Percentiles rank a stretch among this genome's conserved stretches.
Evolutionary conservation across 1,140 invertebrate species (phyloP).

Genomic region (Aporrectodea caliginosa): DNA sequence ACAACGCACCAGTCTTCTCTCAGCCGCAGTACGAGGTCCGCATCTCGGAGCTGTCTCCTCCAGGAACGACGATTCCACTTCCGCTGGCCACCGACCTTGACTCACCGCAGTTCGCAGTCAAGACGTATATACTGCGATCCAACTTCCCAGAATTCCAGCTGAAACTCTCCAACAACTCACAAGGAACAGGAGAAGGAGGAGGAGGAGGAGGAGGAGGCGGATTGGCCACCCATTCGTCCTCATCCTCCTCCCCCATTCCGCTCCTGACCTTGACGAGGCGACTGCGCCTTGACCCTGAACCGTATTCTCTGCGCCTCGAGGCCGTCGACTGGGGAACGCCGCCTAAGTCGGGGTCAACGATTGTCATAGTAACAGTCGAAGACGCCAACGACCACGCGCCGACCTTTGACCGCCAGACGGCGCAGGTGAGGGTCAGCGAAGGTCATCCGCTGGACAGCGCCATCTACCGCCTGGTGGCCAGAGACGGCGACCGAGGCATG

Average conservation of each 20-base stretch:
- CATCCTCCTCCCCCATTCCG: background rate
- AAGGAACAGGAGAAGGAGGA: constrained; percentile 1
- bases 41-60: background rate
- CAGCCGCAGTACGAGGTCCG: background rate
- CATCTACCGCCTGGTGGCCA: constrained; percentile 59
- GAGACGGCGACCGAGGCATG: constrained; percentile 73
- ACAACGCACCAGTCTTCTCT: constrained; percentile 14
- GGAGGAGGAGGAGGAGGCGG: too few relatives aligned
- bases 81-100: constrained; percentile 23
- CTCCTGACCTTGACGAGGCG: background rate
- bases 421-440: constrained; percentile 72
- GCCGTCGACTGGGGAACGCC: constrained; percentile 16
- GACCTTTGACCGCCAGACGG: constrained; percentile 72
- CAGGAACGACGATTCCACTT: constrained; percentile 1
- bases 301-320: constrained; percentile 7
- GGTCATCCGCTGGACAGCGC: constrained; percentile 48
- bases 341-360: constrained; percentile 62
- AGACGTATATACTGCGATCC: background rate
- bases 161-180: constrained; percentile 1
- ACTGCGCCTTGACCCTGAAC: background rate
- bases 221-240: too few relatives aligned
- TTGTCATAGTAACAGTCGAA: constrained; percentile 64
- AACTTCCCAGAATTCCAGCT: constrained; percentile 6
- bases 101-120: constrained; percentile 5
- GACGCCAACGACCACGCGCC: constrained; percentile 76